A percentile compares a stretch with the other conserved stretches of the same genome.
These are phyloP conservation scores for Propsilocerus akamusi DNA, from an alignment of 1,140 invertebrate genomes.

Conservation along the genomic window DNA sequence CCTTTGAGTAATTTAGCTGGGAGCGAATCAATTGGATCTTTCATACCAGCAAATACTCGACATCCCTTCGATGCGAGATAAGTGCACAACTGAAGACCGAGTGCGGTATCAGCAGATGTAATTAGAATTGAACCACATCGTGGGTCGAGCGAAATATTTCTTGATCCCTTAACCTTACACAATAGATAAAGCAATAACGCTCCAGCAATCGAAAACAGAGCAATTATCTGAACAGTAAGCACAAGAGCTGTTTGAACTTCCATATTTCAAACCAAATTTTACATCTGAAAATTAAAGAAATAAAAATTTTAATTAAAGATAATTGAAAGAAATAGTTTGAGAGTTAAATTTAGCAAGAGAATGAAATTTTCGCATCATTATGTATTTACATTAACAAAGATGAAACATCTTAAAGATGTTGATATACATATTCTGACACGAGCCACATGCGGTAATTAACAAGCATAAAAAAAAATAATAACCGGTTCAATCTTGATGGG, in stretches of 20 bases:
- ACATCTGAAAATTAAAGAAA: conserved; percentile 15
- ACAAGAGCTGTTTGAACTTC: conserved; percentile 57
- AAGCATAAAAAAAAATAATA: too few species aligned
- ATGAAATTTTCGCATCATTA: too few species aligned
- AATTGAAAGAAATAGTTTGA: too few species aligned
- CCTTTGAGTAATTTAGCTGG: conserved; percentile 31
- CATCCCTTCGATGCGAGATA: conserved; percentile 46
- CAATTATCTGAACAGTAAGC: conserved; percentile 54
- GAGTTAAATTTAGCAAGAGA: too few species aligned
- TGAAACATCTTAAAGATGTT: too few species aligned
- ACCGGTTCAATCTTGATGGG: too few species aligned
- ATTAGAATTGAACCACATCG: conserved; percentile 39
- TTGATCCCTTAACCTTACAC: conserved; percentile 41
- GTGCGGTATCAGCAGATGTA: conserved; percentile 54
- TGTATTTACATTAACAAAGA: too few species aligned
- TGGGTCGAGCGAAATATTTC: conserved; percentile 13
- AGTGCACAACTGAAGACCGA: conserved; percentile 40
- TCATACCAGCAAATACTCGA: conserved; percentile 56
- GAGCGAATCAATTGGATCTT: conserved; percentile 29
- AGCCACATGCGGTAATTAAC: too few species aligned
- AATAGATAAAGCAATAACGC: conserved; percentile 53
- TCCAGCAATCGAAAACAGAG: conserved; percentile 56
- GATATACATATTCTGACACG: too few species aligned
- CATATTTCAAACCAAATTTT: conserved; percentile 30
- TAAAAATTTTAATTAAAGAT: too few species aligned